phyloP scores from a whole-genome alignment of 2,113 vertebrate genomes.

The Chascanopsetta lugubris region DNA sequence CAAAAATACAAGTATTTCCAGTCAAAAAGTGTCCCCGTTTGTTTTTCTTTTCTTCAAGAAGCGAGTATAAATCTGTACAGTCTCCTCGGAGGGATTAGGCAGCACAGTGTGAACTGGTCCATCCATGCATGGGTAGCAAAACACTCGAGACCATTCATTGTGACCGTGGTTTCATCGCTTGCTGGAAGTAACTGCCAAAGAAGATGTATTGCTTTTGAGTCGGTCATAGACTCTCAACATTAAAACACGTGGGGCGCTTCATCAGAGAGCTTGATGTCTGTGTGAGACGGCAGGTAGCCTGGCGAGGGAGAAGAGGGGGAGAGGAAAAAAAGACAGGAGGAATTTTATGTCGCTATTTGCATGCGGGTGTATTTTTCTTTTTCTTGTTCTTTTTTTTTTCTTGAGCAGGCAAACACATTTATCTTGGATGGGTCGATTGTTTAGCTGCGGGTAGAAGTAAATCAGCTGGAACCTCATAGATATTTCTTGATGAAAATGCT shows the following conservation, averaged over 20 bases:
- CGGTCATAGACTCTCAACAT: slow-evolving; percentile 76
- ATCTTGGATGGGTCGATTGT: slow-evolving; percentile 71
- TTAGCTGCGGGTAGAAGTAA: slow-evolving; percentile 62
- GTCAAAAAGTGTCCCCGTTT: slow-evolving; percentile 73
- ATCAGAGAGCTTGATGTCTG: slow-evolving; percentile 80
- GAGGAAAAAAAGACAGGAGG: slow-evolving; percentile 54
- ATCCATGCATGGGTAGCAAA: slow-evolving; percentile 79
- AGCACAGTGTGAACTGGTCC: slow-evolving; percentile 77
- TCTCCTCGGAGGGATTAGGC: slow-evolving; percentile 77
- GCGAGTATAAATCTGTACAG: slow-evolving; percentile 79
- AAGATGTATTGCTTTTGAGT: slow-evolving; percentile 81
- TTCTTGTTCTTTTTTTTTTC: too few species aligned
- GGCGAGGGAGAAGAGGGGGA: slow-evolving; percentile 65
- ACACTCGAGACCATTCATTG: slow-evolving; percentile 79
- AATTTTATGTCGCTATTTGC: slow-evolving; percentile 73
- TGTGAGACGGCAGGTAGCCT: slow-evolving; percentile 80
- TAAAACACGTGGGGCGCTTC: slow-evolving; percentile 81
- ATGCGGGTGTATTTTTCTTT: slow-evolving; percentile 63
- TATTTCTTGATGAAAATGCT: slow-evolving; percentile 76
- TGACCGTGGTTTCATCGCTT: slow-evolving; percentile 75
- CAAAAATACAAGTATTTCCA: slow-evolving; percentile 79
- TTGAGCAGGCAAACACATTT: slow-evolving; percentile 67
- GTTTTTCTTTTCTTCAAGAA: slow-evolving; percentile 46
- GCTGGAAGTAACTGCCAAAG: slow-evolving; percentile 81
- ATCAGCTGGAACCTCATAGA: slow-evolving; percentile 68